Base-by-base conservation (phyloP, 2,113 vertebrate species). In the Cettia cetti region DNA sequence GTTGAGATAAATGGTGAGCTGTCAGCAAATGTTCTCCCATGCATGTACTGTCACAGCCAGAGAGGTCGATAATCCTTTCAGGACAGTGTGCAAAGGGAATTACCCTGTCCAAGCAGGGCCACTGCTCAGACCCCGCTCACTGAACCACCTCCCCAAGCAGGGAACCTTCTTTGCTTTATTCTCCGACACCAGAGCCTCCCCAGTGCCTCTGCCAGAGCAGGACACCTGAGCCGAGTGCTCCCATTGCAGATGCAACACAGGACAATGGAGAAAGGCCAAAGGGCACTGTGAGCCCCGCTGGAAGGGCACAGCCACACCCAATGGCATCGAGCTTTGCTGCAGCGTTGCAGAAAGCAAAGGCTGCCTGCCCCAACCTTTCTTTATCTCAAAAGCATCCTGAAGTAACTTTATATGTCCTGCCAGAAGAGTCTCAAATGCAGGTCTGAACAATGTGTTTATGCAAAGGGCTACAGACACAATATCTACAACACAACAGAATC, bases 301-400 rank as follows among this genome's bases (percentile, higher is more conserved):
- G 2, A 35, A 31, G 42, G 24, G 18, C 17, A 20, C 49, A 50
- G 42, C 9, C 31, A 72, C 42, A 65, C 17, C 40, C 53, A 60
- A 6, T 0, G 0, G 37, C 40, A 35, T 0, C 0, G 0, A 70
- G 24, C 15, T 10, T 0, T 39, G 53, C 79, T 44, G 44, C 26
- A 30, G 24, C 8, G 53, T 7, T 52, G 27, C 66, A 71, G 18
- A 5, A 37, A 66, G 72, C n/a, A 30, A 33, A 82, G 49, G 33
- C 35, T 69, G 76, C n/a, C 65, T 77, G 53, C 18, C 14, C 50
- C 57, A 15, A 7, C 7, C 11, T 10, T 60, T 22, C 27, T 13
- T 18, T 23, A 0, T 5, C 40, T 10, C 40, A 49, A 44, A 86
- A 57, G 13, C 22, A 56, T 16, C 10, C 24, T 44, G 5, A 8